A percentile compares a stretch with the other conserved stretches of the same genome.
These are phyloP conservation scores for Platysternon megacephalum DNA, from an alignment of 2,113 vertebrate species.

Conservation along the genomic window DNA sequence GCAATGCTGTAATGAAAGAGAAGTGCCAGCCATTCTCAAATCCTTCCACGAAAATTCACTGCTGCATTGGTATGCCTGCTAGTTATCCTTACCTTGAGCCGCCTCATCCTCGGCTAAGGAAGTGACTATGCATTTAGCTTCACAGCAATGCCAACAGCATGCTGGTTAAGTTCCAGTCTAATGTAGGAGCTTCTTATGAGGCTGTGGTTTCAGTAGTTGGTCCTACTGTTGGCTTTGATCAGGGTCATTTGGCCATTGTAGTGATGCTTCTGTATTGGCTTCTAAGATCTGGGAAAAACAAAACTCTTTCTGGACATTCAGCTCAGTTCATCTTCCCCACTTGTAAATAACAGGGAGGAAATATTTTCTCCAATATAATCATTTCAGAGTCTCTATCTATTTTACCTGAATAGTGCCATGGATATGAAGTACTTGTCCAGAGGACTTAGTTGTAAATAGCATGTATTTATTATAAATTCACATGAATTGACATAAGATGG, in stretches of 20 bases:
- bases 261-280: not conserved
- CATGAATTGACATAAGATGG: not conserved
- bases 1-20: not conserved
- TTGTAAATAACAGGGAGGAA: not conserved
- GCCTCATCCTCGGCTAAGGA: not conserved
- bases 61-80: not conserved
- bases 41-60: not conserved
- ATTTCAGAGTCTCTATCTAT: not conserved
- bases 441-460: not conserved
- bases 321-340: not conserved
- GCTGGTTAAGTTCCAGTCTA: not conserved
- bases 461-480: not conserved
- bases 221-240: not conserved
- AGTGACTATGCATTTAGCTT: not conserved
- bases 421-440: not conserved
- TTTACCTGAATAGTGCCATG: not conserved
- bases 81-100: not conserved
- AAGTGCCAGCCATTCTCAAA: not conserved
- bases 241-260: not conserved
- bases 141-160: not conserved
- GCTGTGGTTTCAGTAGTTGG: slow-evolving; percentile 30
- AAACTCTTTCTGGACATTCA: not conserved
- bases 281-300: not conserved
- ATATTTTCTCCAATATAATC: not conserved
- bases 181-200: not conserved